Evolutionary conservation across 2,113 vertebrate species (phyloP), one percentile per base, ranked within the genome.

Genomic region (Callopanchax toddi): DNA sequence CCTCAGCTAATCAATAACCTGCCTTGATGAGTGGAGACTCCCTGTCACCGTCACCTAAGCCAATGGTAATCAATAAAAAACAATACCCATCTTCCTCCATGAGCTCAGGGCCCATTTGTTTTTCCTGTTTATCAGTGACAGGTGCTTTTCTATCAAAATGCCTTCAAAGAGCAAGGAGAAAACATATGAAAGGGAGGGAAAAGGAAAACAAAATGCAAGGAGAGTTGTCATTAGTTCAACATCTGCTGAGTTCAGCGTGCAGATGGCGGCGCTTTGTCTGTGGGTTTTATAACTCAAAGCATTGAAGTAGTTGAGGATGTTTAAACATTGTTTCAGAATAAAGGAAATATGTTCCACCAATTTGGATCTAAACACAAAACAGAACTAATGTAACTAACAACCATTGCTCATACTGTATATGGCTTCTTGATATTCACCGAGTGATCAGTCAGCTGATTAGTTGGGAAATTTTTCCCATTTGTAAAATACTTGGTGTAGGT

Each of bases 11-110:
- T 86, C 78, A 71, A 89, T 86, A 87, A 74, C 36, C 71, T 40
- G 39, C 64, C 86, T 88, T 89, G 82, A 88, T 90, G 90, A 93
- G 88, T 79, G 74, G 83, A 91, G 88, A 82, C 66, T 71, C 79
- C 66, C 32, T 88, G 82, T 91, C 93, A 87, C 82, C 74, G 86
- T 83, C 83, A 89, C 53, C 71, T 79, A 66, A 75, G 75, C 76
- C 76, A 87, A 76, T 78, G 84, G 89, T 92, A 94, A 97, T 94
- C 93, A 91, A 93, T 93, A 93, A 87, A 75, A 93, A 93, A 94
- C 77, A 88, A 94, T 93, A 93, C 92, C 84, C 79, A 91, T 91
- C 70, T 87, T 68, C 83, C 86, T 92, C 89, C 80, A 87, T 74
- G 70, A 91, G 87, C 69, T 84, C 55, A 68, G 34, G 84, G 85